Percentiles rank a stretch among this genome's conserved stretches.
phyloP scores from a whole-genome alignment of 2,113 vertebrate genomes.

The Heptranchias perlo region DNA sequence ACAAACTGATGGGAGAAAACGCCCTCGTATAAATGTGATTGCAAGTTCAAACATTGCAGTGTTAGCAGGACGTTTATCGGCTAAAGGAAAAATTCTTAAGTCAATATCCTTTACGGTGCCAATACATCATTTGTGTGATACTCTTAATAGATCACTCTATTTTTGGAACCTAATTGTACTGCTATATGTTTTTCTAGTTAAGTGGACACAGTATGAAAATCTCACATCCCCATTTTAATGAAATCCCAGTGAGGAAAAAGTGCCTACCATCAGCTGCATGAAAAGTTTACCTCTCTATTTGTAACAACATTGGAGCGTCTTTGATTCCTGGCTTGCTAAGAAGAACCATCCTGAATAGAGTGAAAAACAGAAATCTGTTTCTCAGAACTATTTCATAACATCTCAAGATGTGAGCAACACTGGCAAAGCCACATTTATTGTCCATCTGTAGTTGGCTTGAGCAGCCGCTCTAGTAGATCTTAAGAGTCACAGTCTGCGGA shows the following conservation, averaged over 20 bases:
- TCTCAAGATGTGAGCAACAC: not conserved
- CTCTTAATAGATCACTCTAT: not conserved
- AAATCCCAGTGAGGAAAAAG: not conserved
- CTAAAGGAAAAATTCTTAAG: not conserved
- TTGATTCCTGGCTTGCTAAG: not conserved
- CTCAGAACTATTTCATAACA: not conserved
- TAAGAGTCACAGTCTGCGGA: not conserved
- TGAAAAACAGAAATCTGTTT: not conserved
- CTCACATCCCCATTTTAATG: not conserved
- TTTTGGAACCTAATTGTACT: not conserved
- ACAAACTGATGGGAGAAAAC: not conserved
- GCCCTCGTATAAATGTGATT: not conserved
- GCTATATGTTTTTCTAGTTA: not conserved
- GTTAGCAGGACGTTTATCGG: not conserved
- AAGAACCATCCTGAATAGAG: not conserved
- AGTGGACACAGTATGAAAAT: not conserved
- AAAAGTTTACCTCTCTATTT: not conserved
- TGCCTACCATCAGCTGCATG: not conserved
- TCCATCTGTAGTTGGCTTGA: not conserved
- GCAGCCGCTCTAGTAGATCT: not conserved
- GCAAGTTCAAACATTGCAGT: not conserved
- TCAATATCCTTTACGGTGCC: not conserved
- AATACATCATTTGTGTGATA: not conserved
- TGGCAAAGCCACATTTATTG: not conserved
- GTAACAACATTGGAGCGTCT: not conserved